Base-by-base conservation (phyloP, 2,113 vertebrate genomes). In the Megaceryle torquata region DNA sequence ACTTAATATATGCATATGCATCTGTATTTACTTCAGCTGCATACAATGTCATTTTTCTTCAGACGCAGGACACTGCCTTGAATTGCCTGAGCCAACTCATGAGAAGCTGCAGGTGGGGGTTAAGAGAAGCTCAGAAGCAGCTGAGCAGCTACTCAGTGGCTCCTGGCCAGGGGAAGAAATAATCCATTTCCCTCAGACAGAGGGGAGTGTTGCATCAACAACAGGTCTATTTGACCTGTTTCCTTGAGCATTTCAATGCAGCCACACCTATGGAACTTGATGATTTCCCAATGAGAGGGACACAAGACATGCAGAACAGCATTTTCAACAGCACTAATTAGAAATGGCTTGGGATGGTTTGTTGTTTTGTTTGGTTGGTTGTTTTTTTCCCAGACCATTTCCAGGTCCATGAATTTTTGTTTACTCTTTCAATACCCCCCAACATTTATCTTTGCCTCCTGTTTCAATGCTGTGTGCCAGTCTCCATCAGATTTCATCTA, bases 1-100 rank as follows among this genome's bases (percentile, higher is more conserved):
- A 18, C 17, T 5, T 37, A 39, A 43, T 24, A 54, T 0, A 1
- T 46, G 15, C 11, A 11, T 6, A 3, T n/a, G 29, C 13, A 26
- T 71, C 53, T 75, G 26, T 31, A 28, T 79, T 57, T 70, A 35
- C 17, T 56, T 56, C 35, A 72, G 9, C 20, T 85, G 17, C 15
- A 44, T 31, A 7, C 22, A 41, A 2, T 35, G 10, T 28, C 0
- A 0, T 28, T 76, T 60, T 54, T 79, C 13, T 67, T 64, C 28
- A 33, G 33, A 13, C 1, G 4, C 37, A 75, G 50, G 68, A 39
- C 25, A 25, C 6, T 35, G 31, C 13, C 31, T 13, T 41, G 46
- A 75, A 70, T n/a, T 83, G 29, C n/a, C 53, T 57, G 48, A 80
- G 10, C 13, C 86, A 94, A 24, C 9, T 31, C 44, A 41, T 20